phyloP scores from a whole-genome alignment of 2,797 vertebrate genomes.

The Schizothorax lantsangensis region DNA sequence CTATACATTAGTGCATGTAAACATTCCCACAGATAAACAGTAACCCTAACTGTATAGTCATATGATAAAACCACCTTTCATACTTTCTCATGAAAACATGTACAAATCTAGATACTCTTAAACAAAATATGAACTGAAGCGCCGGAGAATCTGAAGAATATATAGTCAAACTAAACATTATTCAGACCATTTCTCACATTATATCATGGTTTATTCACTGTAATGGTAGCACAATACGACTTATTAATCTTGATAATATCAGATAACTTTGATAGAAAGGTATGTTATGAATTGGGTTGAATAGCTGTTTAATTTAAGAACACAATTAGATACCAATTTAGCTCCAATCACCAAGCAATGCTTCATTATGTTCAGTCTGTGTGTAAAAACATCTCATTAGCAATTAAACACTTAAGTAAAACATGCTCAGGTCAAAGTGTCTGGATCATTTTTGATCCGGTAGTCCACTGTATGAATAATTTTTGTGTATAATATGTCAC shows the following conservation, averaged over 20 bases:
- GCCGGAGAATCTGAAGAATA: background rate
- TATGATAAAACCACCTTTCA: background rate
- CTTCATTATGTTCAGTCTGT: no score
- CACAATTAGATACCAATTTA: no score
- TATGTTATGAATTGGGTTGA: background rate
- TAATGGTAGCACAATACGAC: background rate
- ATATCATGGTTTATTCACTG: no score
- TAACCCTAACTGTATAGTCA: background rate
- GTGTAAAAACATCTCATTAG: no score
- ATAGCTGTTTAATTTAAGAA: no score
- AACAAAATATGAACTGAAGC: background rate
- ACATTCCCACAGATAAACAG: background rate
- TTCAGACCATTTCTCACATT: background rate
- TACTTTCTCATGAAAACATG: background rate
- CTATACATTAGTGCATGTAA: background rate
- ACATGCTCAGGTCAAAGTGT: no score
- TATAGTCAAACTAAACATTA: background rate
- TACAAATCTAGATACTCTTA: background rate
- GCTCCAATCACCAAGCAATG: no score
- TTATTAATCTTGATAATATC: background rate
- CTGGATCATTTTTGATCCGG: no score
- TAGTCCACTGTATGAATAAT: no score
- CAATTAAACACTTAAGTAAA: no score
- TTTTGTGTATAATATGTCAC: no score
- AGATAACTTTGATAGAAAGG: background rate